These are phyloP conservation scores for Chionis minor DNA, from an alignment of 2,113 vertebrate genomes.

Conservation along the genomic window DNA sequence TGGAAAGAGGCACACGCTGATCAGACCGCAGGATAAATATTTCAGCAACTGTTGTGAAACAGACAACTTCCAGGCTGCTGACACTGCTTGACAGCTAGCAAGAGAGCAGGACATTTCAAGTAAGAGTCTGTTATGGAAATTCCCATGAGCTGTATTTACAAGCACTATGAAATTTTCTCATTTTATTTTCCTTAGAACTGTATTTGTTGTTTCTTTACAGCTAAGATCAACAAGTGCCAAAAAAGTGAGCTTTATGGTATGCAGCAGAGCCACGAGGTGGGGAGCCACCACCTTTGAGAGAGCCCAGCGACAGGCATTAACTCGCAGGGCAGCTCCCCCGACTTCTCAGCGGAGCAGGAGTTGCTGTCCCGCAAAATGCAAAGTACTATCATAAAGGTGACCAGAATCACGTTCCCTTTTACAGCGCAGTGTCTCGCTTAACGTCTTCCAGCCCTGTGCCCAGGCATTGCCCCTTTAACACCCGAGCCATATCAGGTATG, in stretches of 20 bases:
- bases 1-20: slow-evolving; percentile 6
- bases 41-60: background rate
- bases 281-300: background rate
- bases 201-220: background rate
- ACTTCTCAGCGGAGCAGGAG: background rate
- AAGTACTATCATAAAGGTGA: background rate
- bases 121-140: background rate
- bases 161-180: background rate
- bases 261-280: background rate
- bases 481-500: background rate
- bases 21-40: fast-evolving
- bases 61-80: background rate
- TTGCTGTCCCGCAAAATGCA: background rate
- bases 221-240: background rate
- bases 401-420: fast-evolving
- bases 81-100: background rate
- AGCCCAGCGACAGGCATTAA: background rate
- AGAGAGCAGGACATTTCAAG: background rate
- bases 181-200: background rate
- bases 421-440: background rate
- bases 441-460: background rate
- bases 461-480: fast-evolving
- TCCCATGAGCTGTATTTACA: background rate
- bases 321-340: background rate
- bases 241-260: fast-evolving